A percentile compares a stretch with the other conserved stretches of the same genome.
Evolutionary conservation across 53 echinoderm and acorn worm genomes (phyloP).

Genomic region (Patiria pectinifera): DNA sequence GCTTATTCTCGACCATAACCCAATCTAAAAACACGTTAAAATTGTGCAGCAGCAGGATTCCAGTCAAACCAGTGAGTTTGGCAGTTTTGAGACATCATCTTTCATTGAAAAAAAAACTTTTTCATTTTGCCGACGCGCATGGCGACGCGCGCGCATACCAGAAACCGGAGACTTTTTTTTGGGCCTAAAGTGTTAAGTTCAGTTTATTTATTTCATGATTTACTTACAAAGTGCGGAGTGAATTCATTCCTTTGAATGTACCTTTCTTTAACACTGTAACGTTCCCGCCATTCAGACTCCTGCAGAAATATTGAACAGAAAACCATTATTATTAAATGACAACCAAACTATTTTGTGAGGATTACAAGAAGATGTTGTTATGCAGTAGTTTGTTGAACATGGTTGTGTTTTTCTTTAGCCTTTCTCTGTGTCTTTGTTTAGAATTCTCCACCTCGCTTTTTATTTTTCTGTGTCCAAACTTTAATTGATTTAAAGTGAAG

Average conservation of each 20-base stretch:
- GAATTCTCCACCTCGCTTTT: no score
- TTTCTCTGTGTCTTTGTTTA: not conserved
- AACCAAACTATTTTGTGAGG: not conserved
- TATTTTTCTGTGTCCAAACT: no score
- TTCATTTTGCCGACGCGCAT: no score
- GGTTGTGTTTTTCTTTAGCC: not conserved
- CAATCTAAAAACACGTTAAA: no score
- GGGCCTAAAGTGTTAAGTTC: not conserved
- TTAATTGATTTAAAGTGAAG: no score
- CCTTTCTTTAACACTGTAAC: constrained; percentile 47
- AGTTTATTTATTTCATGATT: not conserved
- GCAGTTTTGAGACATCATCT: no score
- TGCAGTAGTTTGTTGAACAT: not conserved
- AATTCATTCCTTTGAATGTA: constrained; percentile 59
- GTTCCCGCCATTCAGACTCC: constrained; percentile 50
- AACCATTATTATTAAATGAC: not conserved
- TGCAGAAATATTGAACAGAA: not conserved
- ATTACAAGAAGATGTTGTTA: not conserved
- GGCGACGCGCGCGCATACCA: no score
- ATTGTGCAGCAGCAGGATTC: no score
- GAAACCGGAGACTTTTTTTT: no score
- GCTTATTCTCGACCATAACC: no score
- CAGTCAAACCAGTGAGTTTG: no score
- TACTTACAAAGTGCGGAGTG: constrained; percentile 47
- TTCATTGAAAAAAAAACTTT: no score